Percentiles rank a stretch among this genome's conserved stretches.
Evolutionary conservation across 2,797 vertebrate species (phyloP).

Genomic region (Takifugu rubripes): DNA sequence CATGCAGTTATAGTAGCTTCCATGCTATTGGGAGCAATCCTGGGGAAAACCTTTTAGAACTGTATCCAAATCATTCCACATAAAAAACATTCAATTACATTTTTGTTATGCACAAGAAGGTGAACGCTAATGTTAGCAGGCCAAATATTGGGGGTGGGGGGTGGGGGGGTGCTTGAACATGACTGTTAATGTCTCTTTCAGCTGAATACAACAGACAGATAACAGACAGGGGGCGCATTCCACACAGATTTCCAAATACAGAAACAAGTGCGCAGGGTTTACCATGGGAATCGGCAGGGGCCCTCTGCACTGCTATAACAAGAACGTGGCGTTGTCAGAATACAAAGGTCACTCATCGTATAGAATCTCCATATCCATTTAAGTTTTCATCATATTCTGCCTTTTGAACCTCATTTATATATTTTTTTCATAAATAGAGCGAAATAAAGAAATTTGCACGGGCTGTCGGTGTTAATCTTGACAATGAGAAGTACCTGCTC

Average conservation of each 20-base stretch:
- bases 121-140: conserved; percentile 39
- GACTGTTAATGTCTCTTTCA: conserved; percentile 7
- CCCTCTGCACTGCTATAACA: conserved; percentile 77
- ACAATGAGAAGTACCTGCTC: conserved; percentile 80
- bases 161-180: not conserved
- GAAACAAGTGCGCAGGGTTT: conserved; percentile 61
- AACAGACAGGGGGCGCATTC: conserved; percentile 59
- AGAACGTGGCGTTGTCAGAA: conserved; percentile 62
- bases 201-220: conserved; percentile 34
- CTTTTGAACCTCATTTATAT: too few relatives aligned
- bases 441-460: too few relatives aligned
- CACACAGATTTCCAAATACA: conserved; percentile 42
- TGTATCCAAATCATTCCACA: conserved; percentile 56
- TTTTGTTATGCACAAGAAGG: conserved; percentile 35
- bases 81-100: conserved; percentile 27
- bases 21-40: conserved; percentile 50
- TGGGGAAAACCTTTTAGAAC: not conserved
- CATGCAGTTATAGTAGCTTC: not conserved
- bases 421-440: too few relatives aligned
- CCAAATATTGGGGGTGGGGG: not conserved
- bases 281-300: conserved; percentile 78
- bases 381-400: too few relatives aligned
- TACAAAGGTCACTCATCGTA: conserved; percentile 7
- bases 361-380: too few relatives aligned
- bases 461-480: not conserved